Conservation (phyloP, 2,113 vertebrate species). For the Thryonomys swinderianus region DNA sequence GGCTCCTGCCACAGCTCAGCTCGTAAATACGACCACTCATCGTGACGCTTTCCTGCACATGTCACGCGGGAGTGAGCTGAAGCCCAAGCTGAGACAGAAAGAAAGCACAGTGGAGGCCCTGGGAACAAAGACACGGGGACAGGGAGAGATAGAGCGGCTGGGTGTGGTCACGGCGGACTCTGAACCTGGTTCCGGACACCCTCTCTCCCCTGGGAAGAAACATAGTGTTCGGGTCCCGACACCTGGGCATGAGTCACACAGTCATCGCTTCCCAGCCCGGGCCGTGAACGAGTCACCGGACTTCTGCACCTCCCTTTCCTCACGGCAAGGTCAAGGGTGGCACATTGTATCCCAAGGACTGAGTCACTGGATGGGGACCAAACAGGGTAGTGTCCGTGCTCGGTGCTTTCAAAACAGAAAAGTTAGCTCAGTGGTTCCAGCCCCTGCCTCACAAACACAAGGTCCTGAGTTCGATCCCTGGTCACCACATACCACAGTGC, state of each 20-base stretch:
- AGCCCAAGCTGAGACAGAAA: not conserved
- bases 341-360: not conserved
- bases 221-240: not conserved
- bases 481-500: too few species aligned
- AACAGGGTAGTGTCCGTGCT: not conserved
- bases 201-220: not conserved
- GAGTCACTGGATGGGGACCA: not conserved
- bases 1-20: not conserved
- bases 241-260: not conserved
- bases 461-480: too few species aligned
- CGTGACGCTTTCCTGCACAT: not conserved
- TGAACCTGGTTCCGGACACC: not conserved
- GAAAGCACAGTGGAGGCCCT: not conserved
- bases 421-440: too few species aligned
- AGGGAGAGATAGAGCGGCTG: not conserved
- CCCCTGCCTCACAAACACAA: too few species aligned
- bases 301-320: not conserved
- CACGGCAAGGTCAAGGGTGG: not conserved
- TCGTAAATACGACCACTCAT: not conserved
- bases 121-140: not conserved
- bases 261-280: not conserved
- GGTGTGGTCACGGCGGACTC: not conserved
- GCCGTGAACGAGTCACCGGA: not conserved
- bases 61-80: not conserved
- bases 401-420: conserved; percentile 19